Evolutionary conservation across 2,797 vertebrate species (phyloP).

Genomic region (Sternotherus odoratus): DNA sequence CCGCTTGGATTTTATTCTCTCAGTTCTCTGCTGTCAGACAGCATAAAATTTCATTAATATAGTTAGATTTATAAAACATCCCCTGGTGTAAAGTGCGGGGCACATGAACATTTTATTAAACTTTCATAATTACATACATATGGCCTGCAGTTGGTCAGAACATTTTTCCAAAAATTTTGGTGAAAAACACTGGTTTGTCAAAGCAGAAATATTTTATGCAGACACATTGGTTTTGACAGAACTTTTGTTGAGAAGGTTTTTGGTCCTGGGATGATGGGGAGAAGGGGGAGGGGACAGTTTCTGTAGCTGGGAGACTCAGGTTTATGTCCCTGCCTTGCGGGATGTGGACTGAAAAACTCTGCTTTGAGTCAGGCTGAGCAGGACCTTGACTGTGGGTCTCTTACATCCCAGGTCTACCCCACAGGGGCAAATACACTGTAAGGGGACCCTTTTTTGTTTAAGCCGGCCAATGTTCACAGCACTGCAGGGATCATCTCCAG

Average conservation of each 20-base stretch:
- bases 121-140: not conserved
- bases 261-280: not conserved
- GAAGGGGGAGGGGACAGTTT: not conserved
- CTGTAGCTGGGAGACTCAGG: not conserved
- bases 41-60: not conserved
- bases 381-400: not conserved
- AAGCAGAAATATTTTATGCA: not conserved
- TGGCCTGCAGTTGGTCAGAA: not conserved
- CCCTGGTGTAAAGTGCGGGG: not conserved
- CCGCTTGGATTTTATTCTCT: accelerated
- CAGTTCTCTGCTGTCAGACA: not conserved
- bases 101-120: constrained; percentile 23
- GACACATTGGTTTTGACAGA: not conserved
- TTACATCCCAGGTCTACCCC: not conserved
- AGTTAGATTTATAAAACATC: not conserved
- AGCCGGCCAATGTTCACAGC: not conserved
- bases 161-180: not conserved
- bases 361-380: accelerated
- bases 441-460: not conserved
- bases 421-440: not conserved
- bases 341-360: not conserved
- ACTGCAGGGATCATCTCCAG: not conserved
- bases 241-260: not conserved
- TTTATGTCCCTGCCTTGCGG: not conserved
- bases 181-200: not conserved